Evolutionary conservation across 2,113 vertebrate genomes (phyloP).

Genomic region (Lichenostomus cassidix): DNA sequence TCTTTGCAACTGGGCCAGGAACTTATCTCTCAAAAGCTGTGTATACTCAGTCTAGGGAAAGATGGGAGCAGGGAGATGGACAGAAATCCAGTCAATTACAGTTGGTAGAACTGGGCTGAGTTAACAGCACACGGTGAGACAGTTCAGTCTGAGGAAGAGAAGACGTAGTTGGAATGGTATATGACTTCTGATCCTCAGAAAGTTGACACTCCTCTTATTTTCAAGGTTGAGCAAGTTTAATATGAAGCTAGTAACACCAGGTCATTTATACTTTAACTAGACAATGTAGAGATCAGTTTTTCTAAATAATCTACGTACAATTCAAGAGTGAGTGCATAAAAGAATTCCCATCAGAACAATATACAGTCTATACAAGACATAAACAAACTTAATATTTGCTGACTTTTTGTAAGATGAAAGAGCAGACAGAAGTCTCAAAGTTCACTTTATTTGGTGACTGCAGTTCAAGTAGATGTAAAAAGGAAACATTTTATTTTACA

Average conservation of each 20-base stretch:
- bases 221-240: background rate
- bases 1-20: background rate
- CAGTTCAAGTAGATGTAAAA: background rate
- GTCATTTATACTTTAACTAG: background rate
- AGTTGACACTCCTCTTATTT: background rate
- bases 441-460: background rate
- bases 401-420: background rate
- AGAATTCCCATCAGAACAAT: background rate
- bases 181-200: background rate
- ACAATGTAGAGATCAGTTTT: background rate
- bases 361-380: background rate
- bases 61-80: accelerated
- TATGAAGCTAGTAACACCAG: background rate
- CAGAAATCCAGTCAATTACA: background rate
- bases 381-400: background rate
- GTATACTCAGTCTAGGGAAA: background rate
- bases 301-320: background rate
- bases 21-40: background rate
- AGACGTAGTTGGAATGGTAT: background rate
- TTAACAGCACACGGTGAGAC: background rate
- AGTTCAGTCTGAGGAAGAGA: background rate
- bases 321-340: background rate
- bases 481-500: background rate
- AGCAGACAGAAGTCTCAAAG: background rate
- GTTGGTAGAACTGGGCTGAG: background rate